phyloP scores from a whole-genome alignment of 1,140 invertebrate genomes.

The Odontomachus brunneus region DNA sequence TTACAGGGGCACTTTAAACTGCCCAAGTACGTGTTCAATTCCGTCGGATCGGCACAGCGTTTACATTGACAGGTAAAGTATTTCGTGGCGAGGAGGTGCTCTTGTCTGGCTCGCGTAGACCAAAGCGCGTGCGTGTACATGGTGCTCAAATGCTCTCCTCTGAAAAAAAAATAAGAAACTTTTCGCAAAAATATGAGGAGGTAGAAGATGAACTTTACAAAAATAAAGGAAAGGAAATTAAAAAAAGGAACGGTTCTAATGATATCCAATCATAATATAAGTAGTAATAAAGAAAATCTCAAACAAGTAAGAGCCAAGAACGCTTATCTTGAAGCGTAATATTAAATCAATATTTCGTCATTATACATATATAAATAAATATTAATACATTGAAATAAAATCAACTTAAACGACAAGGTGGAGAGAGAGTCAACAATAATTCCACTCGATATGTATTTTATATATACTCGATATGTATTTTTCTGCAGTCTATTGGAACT shows the following conservation, averaged over 20 bases:
- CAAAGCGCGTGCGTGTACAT: constrained; percentile 94
- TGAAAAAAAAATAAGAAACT: constrained; percentile 71
- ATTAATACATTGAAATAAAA: too few relatives aligned
- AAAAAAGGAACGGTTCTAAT: background rate
- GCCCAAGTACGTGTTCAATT: constrained; percentile 91
- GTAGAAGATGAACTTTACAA: background rate
- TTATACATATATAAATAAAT: too few relatives aligned
- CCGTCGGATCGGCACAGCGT: constrained; percentile 92
- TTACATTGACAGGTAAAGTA: constrained; percentile 92
- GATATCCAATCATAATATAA: too few relatives aligned
- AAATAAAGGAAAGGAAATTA: background rate
- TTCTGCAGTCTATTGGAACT: too few relatives aligned
- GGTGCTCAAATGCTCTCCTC: constrained; percentile 90
- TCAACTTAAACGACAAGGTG: too few relatives aligned
- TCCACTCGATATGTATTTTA: too few relatives aligned
- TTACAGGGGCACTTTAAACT: constrained; percentile 90
- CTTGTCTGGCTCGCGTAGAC: constrained; percentile 91
- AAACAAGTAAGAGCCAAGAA: too few relatives aligned
- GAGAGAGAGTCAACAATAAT: too few relatives aligned
- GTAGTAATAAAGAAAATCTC: too few relatives aligned
- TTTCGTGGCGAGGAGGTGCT: constrained; percentile 92
- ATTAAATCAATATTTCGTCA: too few relatives aligned
- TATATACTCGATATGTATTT: too few relatives aligned
- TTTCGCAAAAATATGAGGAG: background rate
- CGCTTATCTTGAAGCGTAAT: too few relatives aligned